These are phyloP conservation scores for Fragum whitleyi DNA, from an alignment of 2,888 invertebrate species.

Conservation along the genomic window DNA sequence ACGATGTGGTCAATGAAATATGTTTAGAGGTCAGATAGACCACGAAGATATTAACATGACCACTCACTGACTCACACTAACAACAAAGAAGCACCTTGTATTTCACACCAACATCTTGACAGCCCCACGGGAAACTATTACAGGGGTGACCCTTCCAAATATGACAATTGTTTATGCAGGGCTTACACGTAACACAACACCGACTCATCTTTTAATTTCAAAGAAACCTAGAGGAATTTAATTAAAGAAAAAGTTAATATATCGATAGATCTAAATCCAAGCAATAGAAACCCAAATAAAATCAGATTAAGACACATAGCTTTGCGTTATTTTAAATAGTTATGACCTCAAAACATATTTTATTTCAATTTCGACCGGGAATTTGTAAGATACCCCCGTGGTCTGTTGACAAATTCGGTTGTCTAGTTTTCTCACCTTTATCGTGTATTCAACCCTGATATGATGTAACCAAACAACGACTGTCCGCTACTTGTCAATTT, in stretches of 20 bases:
- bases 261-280: too few relatives aligned
- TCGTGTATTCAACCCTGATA: constrained; percentile 15
- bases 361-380: too few relatives aligned
- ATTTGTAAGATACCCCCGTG: neutral
- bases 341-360: too few relatives aligned
- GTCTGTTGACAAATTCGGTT: constrained; percentile 5
- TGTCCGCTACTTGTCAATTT: constrained; percentile 2
- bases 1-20: neutral
- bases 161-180: too few relatives aligned
- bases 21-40: neutral
- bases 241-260: too few relatives aligned
- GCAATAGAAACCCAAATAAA: too few relatives aligned
- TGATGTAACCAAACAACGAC: neutral
- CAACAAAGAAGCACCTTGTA: neutral
- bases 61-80: neutral
- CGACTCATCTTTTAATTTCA: too few relatives aligned
- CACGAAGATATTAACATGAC: neutral
- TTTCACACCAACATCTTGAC: constrained; percentile 1
- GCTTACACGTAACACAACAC: too few relatives aligned
- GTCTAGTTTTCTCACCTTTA: constrained; percentile 10
- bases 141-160: too few relatives aligned
- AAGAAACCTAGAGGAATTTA: too few relatives aligned
- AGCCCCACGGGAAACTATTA: neutral
- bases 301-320: too few relatives aligned
- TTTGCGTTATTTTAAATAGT: too few relatives aligned